A percentile compares a stretch with the other conserved stretches of the same genome.
phyloP scores from a whole-genome alignment of 2,113 vertebrate genomes.

The Chloropsis cyanopogon region DNA sequence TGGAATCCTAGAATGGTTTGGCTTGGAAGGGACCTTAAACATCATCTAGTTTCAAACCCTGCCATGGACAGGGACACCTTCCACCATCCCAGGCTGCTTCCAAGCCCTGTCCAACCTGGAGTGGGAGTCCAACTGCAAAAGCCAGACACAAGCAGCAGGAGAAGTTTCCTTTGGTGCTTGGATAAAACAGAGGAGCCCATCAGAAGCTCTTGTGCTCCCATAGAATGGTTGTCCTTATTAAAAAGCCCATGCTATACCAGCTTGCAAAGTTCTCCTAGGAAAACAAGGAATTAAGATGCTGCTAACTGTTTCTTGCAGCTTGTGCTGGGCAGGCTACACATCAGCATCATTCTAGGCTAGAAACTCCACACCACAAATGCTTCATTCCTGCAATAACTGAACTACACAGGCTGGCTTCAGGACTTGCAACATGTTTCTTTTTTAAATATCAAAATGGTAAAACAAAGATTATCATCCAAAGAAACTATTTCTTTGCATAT shows the following conservation, averaged over 20 bases:
- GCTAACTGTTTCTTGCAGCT: neutral
- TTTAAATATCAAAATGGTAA: neutral
- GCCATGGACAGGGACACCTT: neutral
- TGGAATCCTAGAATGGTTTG: neutral
- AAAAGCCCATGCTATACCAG: neutral
- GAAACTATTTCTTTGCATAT: neutral
- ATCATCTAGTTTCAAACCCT: neutral
- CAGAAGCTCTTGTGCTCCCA: neutral
- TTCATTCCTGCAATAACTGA: neutral
- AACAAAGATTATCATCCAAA: neutral
- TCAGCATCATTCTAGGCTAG: neutral
- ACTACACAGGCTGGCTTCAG: neutral
- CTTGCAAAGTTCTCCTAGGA: neutral
- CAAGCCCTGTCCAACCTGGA: neutral
- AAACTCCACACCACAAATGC: neutral
- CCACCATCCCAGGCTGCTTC: neutral
- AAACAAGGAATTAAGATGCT: neutral
- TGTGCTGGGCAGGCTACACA: neutral
- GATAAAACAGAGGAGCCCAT: neutral
- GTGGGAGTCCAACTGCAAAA: neutral
- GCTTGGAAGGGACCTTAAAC: neutral
- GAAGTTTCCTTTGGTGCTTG: neutral
- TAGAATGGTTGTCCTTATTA: fast-evolving
- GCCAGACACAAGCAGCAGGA: neutral
- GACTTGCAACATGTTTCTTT: neutral